Base-by-base conservation (phyloP, 2,797 vertebrate genomes). In the Acipenser ruthenus region DNA sequence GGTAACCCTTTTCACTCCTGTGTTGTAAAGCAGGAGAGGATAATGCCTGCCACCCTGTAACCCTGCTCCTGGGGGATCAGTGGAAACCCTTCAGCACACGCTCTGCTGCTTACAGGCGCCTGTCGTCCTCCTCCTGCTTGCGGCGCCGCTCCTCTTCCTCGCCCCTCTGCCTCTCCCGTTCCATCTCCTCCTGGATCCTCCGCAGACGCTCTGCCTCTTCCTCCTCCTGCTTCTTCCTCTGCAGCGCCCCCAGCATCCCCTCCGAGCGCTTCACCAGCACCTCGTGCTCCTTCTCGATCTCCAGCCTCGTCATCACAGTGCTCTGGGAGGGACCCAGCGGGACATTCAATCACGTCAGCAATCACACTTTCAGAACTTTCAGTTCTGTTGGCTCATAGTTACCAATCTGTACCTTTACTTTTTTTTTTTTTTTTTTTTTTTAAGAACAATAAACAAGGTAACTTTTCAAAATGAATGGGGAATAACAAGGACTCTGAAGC, bases 151-250 rank as follows among this genome's bases (percentile, higher is more conserved):
- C 93, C 23, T 97, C 94, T 69, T 95, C 91, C 69, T 95, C 92
- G 15, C 86, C 91, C 70, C 94, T 89, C 79, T 82, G 90, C 73
- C 72, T 89, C 79, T 99, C 96, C 58, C 78, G 84, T 73, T 95
- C 94, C 96, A 99, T 99, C 79, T 99, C 95, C 72, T 96, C 93
- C 77, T 96, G 93, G 78, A 99, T 98, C 56, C 80, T 90, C 0
- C 80, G 84, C 51, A 99, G 86, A 8, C 95, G 83, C 82, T 95
- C 94, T 0, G 91, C 84, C 81, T 98, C 96, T 69, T 99, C 95
- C 71, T 99, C 93, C 77, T 99, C 90, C 76, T 99, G 93, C 63
- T 94, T 97, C 78, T 91, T 95, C 76, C 93, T 94, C 85, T 98
- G 96, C 78, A 99, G 79, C 80, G 79, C 80, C 10, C 79, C 83